phyloP scores from a whole-genome alignment of 2,797 vertebrate genomes.

The Bucorvus abyssinicus region DNA sequence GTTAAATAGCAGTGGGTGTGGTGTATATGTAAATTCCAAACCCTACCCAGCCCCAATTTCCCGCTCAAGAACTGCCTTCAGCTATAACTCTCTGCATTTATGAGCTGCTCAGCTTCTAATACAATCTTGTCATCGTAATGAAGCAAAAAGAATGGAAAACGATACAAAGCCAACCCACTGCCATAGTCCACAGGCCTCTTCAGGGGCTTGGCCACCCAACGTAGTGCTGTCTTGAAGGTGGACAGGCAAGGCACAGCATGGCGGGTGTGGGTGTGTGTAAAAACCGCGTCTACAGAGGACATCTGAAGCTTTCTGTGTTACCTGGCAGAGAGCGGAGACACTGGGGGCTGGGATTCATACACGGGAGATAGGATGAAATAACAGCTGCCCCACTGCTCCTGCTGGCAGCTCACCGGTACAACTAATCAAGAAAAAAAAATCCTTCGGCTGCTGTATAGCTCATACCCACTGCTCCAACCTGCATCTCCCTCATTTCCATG shows the following conservation, averaged over 20 bases:
- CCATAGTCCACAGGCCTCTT: neutral
- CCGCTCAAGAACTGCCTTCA: constrained; percentile 57
- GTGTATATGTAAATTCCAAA: constrained; percentile 42
- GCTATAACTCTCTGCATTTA: constrained; percentile 60
- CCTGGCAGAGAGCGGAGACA: neutral
- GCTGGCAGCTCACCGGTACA: neutral
- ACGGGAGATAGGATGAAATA: fast-evolving
- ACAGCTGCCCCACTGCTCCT: neutral
- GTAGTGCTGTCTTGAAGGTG: neutral
- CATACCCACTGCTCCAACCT: fast-evolving
- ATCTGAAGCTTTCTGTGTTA: neutral
- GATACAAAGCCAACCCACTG: neutral
- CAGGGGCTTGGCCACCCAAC: neutral
- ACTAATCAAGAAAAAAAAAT: neutral
- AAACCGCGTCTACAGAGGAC: neutral
- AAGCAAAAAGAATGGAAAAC: constrained; percentile 25
- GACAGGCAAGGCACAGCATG: neutral
- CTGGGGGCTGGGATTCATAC: neutral
- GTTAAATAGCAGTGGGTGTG: constrained; percentile 53
- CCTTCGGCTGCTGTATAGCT: neutral
- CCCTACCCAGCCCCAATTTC: constrained; percentile 37
- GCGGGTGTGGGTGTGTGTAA: neutral
- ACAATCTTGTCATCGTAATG: constrained; percentile 26
- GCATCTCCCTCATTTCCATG: neutral
- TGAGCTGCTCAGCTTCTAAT: constrained; percentile 43